Evolutionary conservation across 92 coral and sea anemone genomes (phyloP), one percentile per base, ranked within the genome.

Genomic region (Actinernus sp.): DNA sequence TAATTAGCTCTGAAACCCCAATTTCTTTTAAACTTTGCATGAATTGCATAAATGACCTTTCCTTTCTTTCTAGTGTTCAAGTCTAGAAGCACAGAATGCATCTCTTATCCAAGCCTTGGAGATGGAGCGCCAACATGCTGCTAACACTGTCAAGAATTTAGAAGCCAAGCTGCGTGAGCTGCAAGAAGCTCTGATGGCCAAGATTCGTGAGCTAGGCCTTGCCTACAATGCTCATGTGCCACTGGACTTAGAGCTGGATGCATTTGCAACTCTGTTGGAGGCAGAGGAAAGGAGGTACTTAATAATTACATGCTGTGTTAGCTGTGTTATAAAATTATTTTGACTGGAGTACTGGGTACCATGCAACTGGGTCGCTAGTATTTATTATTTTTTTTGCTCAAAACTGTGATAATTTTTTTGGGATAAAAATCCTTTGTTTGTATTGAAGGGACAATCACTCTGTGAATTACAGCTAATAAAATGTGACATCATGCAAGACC

Each of bases 171-270:
- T 93, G 7, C 77, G 98, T 3, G 98, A 93, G 40, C 91, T 93
- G 2, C 98, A 93, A 58, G 97, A 93, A 37, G 93, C 91, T 3
- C 74, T 93, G 66, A 93, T 93, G 98, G 92, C 84, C 9, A 93
- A 93, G 63, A 90, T 93, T 32, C 76, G 98, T 28, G 98, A 93
- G 73, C 82, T 93, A 71, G 98, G 98, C 4, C 81, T 93, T 30
- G 98, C 98, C 5, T 93, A 93, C 76, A 93, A 84, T 74, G 87
- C 93, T 27, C 98, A 93, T 61, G 74, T 91, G 6, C 98, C 98
- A 0, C 61, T 93, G 33, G 97, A 93, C 17, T 66, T 93, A 24
- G 98, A 93, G 69, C 79, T 93, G 32, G 90, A 81, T 74, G 89
- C 98, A 8, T 91, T 93, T 68, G 92, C 93, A 24, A 91, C 98